Percentiles rank a stretch among this genome's conserved stretches.
phyloP scores from a whole-genome alignment of 2,797 vertebrate species.

The Platalea minor region DNA sequence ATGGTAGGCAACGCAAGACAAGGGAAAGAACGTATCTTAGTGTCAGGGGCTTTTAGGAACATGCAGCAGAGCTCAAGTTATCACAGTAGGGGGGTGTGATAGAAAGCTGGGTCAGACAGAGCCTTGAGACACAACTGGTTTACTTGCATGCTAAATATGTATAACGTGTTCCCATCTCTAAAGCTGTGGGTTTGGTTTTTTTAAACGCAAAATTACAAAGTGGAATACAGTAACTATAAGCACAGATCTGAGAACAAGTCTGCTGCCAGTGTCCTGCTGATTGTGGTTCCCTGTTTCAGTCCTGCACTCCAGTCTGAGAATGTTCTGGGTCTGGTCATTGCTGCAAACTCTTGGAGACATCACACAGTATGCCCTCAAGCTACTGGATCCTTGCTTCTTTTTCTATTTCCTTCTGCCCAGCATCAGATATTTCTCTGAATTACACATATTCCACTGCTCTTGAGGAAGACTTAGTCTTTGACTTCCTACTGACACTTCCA shows the following conservation, averaged over 20 bases:
- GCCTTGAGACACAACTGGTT: background rate
- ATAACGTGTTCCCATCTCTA: background rate
- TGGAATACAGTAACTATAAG: background rate
- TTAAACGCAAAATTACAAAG: background rate
- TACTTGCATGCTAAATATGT: background rate
- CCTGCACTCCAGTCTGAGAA: fast-evolving
- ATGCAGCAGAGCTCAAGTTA: background rate
- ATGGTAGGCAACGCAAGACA: background rate
- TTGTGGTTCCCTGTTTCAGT: background rate
- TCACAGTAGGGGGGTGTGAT: background rate
- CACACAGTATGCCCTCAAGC: background rate
- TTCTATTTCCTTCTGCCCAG: background rate
- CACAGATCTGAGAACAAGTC: background rate
- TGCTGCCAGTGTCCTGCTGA: background rate
- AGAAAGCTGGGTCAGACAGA: background rate
- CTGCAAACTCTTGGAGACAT: background rate
- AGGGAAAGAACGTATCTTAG: background rate
- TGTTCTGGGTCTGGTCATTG: background rate
- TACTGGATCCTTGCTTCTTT: background rate
- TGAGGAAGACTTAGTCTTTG: background rate
- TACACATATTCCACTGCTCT: background rate
- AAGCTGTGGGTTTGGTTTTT: background rate
- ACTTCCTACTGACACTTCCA: background rate
- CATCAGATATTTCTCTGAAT: background rate
- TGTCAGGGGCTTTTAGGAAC: background rate